Evolutionary conservation across 2,888 invertebrate species (phyloP), one percentile per base, ranked within the genome.

Genomic region (Metellina segmentata): DNA sequence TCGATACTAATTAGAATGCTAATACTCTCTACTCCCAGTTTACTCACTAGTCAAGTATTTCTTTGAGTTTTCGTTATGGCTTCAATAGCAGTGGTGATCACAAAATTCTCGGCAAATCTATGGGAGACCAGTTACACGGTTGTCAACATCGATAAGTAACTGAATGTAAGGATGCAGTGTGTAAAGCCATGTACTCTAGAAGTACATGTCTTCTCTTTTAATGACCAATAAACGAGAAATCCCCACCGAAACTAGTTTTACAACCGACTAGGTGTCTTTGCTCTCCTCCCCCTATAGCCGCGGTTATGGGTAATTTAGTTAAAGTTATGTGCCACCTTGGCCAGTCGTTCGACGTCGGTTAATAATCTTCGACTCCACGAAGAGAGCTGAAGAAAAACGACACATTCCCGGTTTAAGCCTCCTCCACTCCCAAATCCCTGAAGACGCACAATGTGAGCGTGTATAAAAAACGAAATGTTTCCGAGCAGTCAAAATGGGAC

Each of bases 401-500:
- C 20, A 16, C 75, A 4, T n/a, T 88, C 52, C 48, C 53, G 72
- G 20, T 89, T 89, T 89, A 82, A 89, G 82, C 82, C 81, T 70
- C 48, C 89, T 90, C 61, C 85, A 48, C 83, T 69, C 72, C 16
- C 74, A 82, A 82, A 89, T 89, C 89, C 89, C 72, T 13, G 78
- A 71, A 49, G 83, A 85, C 89, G 53, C 89, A 83, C 83, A 85
- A 90, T 49, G 81, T 88, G 71, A 13, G 19, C 49, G 51, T n/a
- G 20, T 81, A 71, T 71, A 86, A 77, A n/a, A 72, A 78, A 79
- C 61, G 79, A 79, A 77, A 53, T 70, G 61, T 72, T 78, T 19
- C 78, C 53, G 70, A 77, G 70, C 83, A 85, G 89, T 83, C 85
- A 83, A 90, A 90, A 90, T 90, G 83, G 89, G 89, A 90, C 89